Evolutionary conservation across 2,888 invertebrate species (phyloP), one percentile per base, ranked within the genome.

Genomic region (Molorchus minor): DNA sequence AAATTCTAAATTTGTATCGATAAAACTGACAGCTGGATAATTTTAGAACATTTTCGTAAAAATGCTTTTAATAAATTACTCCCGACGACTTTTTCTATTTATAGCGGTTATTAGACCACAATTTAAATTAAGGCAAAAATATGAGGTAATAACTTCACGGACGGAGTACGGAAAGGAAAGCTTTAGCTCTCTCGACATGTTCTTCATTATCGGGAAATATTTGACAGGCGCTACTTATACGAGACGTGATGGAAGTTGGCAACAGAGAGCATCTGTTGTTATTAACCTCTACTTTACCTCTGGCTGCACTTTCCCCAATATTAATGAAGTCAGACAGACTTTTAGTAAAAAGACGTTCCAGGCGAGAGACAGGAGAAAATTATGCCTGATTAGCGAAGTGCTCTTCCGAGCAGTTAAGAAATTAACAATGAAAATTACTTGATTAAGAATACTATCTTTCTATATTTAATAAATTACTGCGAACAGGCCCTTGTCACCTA

Each of bases 51-150:
- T n/a, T n/a, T n/a, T n/a, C n/a, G n/a, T n/a, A n/a, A n/a, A n/a
- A n/a, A n/a, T n/a, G n/a, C n/a, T n/a, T n/a, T 5, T 19, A 43
- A 25, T 43, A 43, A 43, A 43, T 43, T 43, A 43, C 25, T 43
- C 41, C 13, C 13, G 13, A 16, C 25, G 41, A 20, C n/a, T n/a
- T n/a, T n/a, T n/a, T n/a, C n/a, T n/a, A n/a, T n/a, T n/a, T n/a
- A n/a, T n/a, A n/a, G 8, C 25, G 15, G 25, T 16, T 38, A 29
- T 7, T 49, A 40, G 38, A 35, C 19, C 36, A 12, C 21, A 20
- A 56, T 64, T 61, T 58, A 58, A 53, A 56, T 54, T 62, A 61
- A 63, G 55, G 51, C 40, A 52, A 56, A 62, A 62, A 62, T 58
- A 62, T 62, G 52, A 33, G 55, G 62, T 56, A 56, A 58, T 56